A percentile compares a stretch with the other conserved stretches of the same genome.
Evolutionary conservation across 2,888 invertebrate genomes (phyloP).

Genomic region (Spilarctia lutea): DNA sequence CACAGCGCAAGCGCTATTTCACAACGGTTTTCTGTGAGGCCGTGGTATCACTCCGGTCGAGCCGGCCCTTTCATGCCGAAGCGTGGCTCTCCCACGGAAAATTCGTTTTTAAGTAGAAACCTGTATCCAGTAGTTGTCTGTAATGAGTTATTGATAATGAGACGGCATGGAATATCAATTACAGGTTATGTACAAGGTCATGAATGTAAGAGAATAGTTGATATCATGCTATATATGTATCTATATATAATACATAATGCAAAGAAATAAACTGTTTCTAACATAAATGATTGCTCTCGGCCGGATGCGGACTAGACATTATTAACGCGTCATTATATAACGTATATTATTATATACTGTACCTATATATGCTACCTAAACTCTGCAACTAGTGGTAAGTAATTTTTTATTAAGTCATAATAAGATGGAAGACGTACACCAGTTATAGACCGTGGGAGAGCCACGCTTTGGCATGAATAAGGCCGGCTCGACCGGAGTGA

Average conservation of each 20-base stretch:
- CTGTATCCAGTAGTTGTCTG: too few relatives aligned
- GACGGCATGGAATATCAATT: neutral
- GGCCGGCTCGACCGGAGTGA: too few relatives aligned
- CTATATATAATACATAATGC: neutral
- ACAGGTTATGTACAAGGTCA: neutral
- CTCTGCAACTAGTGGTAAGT: neutral
- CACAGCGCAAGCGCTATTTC: too few relatives aligned
- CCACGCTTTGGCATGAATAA: too few relatives aligned
- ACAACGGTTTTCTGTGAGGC: too few relatives aligned
- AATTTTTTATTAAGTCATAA: neutral
- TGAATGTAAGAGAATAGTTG: neutral
- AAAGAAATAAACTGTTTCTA: neutral
- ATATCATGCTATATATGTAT: neutral
- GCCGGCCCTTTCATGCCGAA: too few relatives aligned
- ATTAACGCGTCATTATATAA: neutral
- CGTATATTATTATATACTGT: neutral
- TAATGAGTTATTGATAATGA: too few relatives aligned
- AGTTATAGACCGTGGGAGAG: neutral
- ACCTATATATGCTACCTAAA: neutral
- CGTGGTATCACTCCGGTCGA: too few relatives aligned
- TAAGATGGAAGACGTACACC: too few relatives aligned
- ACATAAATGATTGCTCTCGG: conserved; percentile 1
- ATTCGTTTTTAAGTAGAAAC: too few relatives aligned
- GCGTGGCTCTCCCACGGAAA: too few relatives aligned
- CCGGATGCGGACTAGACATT: neutral